These are phyloP conservation scores for Acleris literana DNA, from an alignment of 2,888 invertebrate genomes.

Conservation along the genomic window DNA sequence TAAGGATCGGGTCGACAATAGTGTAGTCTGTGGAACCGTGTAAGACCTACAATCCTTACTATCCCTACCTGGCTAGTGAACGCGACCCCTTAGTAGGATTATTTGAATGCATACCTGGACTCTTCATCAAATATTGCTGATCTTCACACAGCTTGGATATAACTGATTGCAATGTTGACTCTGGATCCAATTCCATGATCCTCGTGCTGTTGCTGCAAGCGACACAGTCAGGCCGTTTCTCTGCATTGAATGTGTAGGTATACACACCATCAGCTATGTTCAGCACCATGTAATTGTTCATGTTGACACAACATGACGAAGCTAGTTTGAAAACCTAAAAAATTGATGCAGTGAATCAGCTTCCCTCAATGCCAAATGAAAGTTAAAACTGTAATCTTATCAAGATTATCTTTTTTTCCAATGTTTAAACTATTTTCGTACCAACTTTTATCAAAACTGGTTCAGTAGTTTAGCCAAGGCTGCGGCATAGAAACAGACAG, in stretches of 20 bases:
- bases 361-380: no score
- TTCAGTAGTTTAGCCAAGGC: background rate
- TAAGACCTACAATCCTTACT: no score
- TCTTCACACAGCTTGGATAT: conserved; percentile 91
- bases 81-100: no score
- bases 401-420: no score
- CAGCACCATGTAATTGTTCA: conserved; percentile 98
- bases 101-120: conserved; percentile 84
- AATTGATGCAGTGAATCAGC: background rate
- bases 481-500: no score
- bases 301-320: conserved; percentile 93
- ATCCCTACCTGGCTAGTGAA: no score
- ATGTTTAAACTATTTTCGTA: no score
- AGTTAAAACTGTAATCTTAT: no score
- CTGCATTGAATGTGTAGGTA: conserved; percentile 96
- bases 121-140: conserved; percentile 93
- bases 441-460: no score
- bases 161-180: conserved; percentile 89
- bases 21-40: no score
- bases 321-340: conserved; percentile 95
- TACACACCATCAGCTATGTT: conserved; percentile 98
- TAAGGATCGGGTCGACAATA: no score
- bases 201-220: conserved; percentile 92
- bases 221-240: conserved; percentile 92
- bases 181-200: conserved; percentile 82